Evolutionary conservation across 2,888 invertebrate species (phyloP), one percentile per base, ranked within the genome.

Genomic region (Acronicta psi): DNA sequence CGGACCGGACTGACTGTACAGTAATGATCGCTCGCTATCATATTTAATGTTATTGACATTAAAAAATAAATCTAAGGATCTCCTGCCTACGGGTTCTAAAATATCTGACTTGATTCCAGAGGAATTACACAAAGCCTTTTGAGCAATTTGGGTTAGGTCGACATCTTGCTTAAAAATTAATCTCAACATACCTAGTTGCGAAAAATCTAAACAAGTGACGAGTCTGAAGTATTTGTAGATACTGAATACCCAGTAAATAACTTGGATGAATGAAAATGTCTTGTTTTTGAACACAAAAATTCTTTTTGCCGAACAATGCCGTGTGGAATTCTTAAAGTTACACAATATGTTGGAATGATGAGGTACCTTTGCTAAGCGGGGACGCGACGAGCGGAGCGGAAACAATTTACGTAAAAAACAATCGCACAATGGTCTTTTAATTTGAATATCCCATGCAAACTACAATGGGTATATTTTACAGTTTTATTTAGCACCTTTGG

Each of bases 361-460:
- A 25, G 20, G 36, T 18, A 13, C 40, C 34, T 41, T 50, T 45
- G 53, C 59, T 45, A n/a, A 46, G 47, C 37, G 29, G 29, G 29
- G 29, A 29, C 25, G 43, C 36, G 56, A 23, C 37, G 17, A 25
- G 31, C 50, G 45, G n/a, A 46, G 43, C 56, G 46, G 55, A 56
- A 70, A 52, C 10, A 40, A 46, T 43, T 31, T 29, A 9, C 31
- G 36, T 41, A 50, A 59, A 69, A 65, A 59, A 38, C 29, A 2
- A 3, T 45, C 23, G 23, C 20, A 71, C 61, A 61, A 71, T 65
- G 40, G 61, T 13, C 20, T 52, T 45, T 44, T 42, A 53, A 55
- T 61, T 61, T 59, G 38, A 41, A 23, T 56, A 42, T 44, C 29
- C 29, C 42, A 44, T 43, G n/a, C 25, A 31, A 34, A 47, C 16